Conservation (phyloP, 2,113 vertebrate genomes). For the Leuciscus idus region DNA sequence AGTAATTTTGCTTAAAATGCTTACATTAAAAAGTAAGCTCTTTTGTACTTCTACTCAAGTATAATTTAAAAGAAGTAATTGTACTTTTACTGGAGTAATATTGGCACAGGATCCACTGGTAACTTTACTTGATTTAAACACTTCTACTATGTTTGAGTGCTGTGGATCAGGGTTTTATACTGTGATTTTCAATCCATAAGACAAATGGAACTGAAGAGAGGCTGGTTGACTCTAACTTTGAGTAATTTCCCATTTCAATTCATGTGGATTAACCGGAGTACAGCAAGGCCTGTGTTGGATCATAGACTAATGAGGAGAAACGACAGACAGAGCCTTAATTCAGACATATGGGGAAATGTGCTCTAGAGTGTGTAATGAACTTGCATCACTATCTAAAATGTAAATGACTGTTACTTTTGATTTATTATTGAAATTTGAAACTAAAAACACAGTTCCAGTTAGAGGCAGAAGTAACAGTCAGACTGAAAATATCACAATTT, state of each 20-base stretch:
- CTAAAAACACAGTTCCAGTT: not conserved
- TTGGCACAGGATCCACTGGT: not conserved
- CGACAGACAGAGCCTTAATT: not conserved
- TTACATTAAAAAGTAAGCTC: not conserved
- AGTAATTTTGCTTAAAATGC: not conserved
- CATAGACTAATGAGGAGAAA: slow-evolving; percentile 15
- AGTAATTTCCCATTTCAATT: not conserved
- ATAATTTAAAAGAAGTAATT: not conserved
- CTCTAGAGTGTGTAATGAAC: not conserved
- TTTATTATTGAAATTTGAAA: not conserved
- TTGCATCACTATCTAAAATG: not conserved
- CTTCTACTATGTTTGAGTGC: not conserved
- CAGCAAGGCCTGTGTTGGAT: slow-evolving; percentile 8
- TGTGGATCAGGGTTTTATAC: not conserved
- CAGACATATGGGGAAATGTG: not conserved
- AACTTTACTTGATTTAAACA: not conserved
- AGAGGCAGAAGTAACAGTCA: not conserved
- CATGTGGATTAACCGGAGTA: slow-evolving; percentile 2
- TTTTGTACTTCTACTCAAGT: not conserved
- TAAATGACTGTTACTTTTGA: not conserved
- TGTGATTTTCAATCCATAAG: not conserved
- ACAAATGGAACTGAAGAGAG: not conserved
- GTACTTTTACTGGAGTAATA: not conserved
- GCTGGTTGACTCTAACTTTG: not conserved
- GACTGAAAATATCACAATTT: not conserved